phyloP scores from a whole-genome alignment of 2,113 vertebrate species.

The Uropsilus gracilis region DNA sequence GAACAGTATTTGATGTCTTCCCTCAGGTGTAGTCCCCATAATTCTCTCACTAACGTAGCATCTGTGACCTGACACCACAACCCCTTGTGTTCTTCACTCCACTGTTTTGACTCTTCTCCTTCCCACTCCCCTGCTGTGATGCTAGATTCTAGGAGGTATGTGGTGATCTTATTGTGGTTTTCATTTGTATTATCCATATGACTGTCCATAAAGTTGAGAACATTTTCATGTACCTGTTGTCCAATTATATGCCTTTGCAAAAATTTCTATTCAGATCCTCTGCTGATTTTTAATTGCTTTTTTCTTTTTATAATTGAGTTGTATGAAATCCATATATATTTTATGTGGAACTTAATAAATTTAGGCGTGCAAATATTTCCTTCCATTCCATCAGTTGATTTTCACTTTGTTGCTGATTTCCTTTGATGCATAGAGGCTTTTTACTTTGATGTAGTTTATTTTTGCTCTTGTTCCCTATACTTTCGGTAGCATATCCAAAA shows the following conservation, averaged over 20 bases:
- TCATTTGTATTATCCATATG: not conserved
- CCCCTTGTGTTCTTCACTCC: too few species aligned
- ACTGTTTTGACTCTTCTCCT: too few species aligned
- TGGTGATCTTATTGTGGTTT: not conserved
- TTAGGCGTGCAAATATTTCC: not conserved
- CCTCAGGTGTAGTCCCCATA: too few species aligned
- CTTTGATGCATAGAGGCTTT: not conserved
- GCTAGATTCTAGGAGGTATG: not conserved
- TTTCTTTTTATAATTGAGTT: not conserved
- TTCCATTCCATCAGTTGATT: not conserved
- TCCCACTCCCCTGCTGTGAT: too few species aligned
- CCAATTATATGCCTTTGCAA: not conserved
- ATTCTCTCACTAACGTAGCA: too few species aligned
- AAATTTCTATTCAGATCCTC: not conserved
- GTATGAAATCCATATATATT: not conserved
- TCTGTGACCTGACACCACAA: too few species aligned
- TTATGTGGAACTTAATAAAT: not conserved
- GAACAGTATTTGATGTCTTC: too few species aligned
- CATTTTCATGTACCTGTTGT: not conserved
- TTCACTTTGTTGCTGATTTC: not conserved
- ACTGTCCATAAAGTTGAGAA: not conserved
- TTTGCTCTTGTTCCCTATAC: not conserved
- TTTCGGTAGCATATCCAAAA: not conserved
- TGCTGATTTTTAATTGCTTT: not conserved
- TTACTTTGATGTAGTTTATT: not conserved